Percentiles rank a stretch among this genome's conserved stretches.
Conservation (phyloP, 1,140 invertebrate genomes). For the Bombus terrestris region DNA sequence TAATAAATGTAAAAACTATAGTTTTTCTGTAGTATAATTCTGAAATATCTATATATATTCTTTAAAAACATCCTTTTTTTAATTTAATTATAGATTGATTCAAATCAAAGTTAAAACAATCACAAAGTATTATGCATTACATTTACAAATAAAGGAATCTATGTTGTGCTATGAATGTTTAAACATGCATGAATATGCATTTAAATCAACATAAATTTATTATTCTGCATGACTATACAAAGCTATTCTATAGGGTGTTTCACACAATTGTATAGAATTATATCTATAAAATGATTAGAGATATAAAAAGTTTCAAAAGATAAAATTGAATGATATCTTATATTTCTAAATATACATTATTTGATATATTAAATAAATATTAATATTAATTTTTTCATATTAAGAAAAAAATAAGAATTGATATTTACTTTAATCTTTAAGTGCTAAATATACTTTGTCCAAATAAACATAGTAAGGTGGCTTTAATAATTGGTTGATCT, state of each 20-base stretch:
- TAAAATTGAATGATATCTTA: too few relatives aligned
- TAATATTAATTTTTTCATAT: too few relatives aligned
- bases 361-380: too few relatives aligned
- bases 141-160: constrained; percentile 5
- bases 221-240: background rate
- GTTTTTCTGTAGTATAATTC: background rate
- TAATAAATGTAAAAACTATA: background rate
- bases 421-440: too few relatives aligned
- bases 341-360: too few relatives aligned
- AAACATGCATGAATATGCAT: constrained; percentile 1
- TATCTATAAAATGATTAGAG: too few relatives aligned
- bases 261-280: background rate
- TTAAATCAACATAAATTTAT: background rate
- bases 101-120: background rate
- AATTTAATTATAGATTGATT: background rate
- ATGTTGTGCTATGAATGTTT: background rate
- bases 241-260: background rate
- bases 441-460: too few relatives aligned
- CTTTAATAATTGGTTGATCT: background rate
- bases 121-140: background rate
- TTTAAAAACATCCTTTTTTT: background rate
- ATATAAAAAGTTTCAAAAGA: background rate
- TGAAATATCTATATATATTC: background rate
- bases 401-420: too few relatives aligned
- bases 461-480: too few relatives aligned